These are phyloP conservation scores for Taenioides sp. DNA, from an alignment of 2,797 vertebrate genomes.

Conservation along the genomic window DNA sequence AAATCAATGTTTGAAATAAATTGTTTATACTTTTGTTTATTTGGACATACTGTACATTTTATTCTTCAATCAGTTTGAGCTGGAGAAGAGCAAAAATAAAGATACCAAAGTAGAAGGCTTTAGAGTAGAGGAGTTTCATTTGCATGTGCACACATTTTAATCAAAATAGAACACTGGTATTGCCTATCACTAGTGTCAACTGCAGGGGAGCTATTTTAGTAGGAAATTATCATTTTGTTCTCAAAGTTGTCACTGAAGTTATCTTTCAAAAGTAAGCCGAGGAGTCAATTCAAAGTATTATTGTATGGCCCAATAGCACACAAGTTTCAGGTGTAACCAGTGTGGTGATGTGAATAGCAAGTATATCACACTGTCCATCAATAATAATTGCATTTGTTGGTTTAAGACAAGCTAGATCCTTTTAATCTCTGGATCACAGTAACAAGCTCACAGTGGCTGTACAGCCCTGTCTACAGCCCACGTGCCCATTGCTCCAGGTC, in stretches of 20 bases:
- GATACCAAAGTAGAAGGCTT: too few relatives aligned
- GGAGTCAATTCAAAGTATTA: not conserved
- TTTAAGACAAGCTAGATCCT: conserved; percentile 5
- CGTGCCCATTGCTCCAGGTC: conserved; percentile 1
- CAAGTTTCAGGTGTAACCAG: not conserved
- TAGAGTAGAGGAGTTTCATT: too few relatives aligned
- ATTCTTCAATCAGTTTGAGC: not conserved
- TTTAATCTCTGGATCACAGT: conserved; percentile 20
- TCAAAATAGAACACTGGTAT: too few relatives aligned
- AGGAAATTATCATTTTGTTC: too few relatives aligned
- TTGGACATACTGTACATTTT: not conserved
- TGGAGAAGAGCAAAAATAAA: not conserved
- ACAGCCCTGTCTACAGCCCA: conserved; percentile 17
- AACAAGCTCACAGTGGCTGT: conserved; percentile 12
- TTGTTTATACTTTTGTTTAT: not conserved
- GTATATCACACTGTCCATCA: conserved; percentile 17
- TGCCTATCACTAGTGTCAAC: too few relatives aligned
- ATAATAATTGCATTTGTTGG: conserved; percentile 26
- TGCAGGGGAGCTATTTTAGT: too few relatives aligned
- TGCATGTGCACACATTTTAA: too few relatives aligned
- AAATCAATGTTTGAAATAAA: too few relatives aligned
- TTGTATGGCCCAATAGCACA: not conserved
- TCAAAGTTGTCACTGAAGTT: too few relatives aligned
- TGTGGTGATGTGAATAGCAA: not conserved
- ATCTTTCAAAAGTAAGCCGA: too few relatives aligned